Conservation (phyloP, 2,888 invertebrate genomes). For the Melipona beecheii region DNA sequence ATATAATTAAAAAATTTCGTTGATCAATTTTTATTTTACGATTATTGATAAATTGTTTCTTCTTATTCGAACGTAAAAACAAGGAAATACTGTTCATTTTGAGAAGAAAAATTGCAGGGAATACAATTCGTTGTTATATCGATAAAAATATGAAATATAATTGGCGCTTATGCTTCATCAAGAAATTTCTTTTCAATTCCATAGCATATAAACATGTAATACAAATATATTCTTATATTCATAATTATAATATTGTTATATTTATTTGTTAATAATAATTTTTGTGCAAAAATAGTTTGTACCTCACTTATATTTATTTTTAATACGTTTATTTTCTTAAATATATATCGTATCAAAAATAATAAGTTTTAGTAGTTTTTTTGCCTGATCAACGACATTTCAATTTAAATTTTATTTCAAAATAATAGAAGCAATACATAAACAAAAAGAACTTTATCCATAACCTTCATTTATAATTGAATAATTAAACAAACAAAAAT, state of each 20-base stretch:
- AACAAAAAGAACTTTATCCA: constrained; percentile 8
- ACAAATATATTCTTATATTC: constrained; percentile 21
- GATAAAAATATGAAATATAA: constrained; percentile 43
- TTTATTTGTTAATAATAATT: constrained; percentile 16
- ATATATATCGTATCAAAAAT: not conserved
- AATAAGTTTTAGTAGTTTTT: not conserved
- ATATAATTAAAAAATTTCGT: not conserved
- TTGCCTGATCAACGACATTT: not conserved
- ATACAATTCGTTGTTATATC: constrained; percentile 28
- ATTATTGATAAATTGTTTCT: not conserved
- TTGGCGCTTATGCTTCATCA: constrained; percentile 12
- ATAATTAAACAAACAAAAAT: not conserved
- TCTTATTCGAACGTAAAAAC: not conserved
- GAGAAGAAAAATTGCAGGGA: constrained; percentile 36
- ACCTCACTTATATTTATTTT: not conserved
- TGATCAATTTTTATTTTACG: not conserved
- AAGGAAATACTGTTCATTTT: not conserved
- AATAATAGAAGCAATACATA: not conserved
- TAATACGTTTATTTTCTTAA: too few species aligned
- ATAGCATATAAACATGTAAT: constrained; percentile 2
- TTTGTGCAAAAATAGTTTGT: constrained; percentile 23
- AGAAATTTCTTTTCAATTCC: not conserved
- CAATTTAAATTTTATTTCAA: not conserved
- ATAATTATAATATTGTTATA: not conserved
- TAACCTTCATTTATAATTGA: constrained; percentile 16